Conservation (phyloP, 2,113 vertebrate species). For the Choloepus hoffmanni region DNA sequence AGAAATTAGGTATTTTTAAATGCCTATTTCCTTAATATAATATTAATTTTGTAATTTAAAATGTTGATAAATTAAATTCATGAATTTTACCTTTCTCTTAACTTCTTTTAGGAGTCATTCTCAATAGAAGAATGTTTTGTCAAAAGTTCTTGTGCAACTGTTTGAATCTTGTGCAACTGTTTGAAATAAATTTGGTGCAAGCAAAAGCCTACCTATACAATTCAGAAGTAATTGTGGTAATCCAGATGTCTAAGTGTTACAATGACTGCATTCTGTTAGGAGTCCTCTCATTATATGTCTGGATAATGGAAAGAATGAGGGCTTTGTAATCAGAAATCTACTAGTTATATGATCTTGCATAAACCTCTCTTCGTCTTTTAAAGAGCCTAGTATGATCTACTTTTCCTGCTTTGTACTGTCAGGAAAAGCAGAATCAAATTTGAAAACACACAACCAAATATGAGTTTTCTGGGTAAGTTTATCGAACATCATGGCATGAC, state of each 20-base stretch:
- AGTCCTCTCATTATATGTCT: neutral
- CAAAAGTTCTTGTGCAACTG: neutral
- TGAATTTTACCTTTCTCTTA: neutral
- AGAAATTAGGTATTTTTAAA: neutral
- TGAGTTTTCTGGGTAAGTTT: slow-evolving; percentile 1
- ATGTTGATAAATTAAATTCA: neutral
- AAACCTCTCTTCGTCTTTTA: neutral
- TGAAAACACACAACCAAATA: neutral
- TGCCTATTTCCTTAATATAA: neutral
- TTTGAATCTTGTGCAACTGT: neutral
- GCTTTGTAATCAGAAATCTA: slow-evolving; percentile 38
- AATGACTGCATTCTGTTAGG: slow-evolving; percentile 1
- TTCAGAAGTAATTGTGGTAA: neutral
- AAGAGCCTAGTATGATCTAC: neutral
- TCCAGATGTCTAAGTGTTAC: neutral
- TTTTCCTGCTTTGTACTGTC: neutral
- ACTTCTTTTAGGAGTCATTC: neutral
- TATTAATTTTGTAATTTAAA: slow-evolving; percentile 30
- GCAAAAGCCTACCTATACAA: slow-evolving; percentile 27
- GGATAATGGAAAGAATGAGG: neutral
- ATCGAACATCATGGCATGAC: neutral
- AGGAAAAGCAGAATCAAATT: slow-evolving; percentile 12
- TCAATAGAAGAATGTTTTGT: slow-evolving; percentile 21
- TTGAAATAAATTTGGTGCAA: slow-evolving; percentile 29
- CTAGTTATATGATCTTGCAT: neutral